Evolutionary conservation across 2,797 vertebrate genomes (phyloP), one percentile per base, ranked within the genome.

Genomic region (Sylvilagus floridanus): DNA sequence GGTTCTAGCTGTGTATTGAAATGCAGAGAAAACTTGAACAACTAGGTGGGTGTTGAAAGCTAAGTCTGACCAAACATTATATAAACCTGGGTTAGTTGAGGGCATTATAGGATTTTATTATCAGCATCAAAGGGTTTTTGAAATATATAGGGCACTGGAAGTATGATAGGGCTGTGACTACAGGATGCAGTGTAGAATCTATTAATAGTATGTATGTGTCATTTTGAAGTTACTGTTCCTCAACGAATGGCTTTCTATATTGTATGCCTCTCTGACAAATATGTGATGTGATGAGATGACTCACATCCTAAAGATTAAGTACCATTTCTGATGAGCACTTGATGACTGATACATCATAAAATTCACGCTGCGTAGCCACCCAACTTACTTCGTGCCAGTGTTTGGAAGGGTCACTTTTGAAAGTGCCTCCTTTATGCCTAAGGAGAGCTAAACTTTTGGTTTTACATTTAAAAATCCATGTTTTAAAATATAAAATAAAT

Each of bases 231-330:
- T 87, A 83, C 13, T 77, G 47, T 84, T 79, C 71, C 90, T 91
- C 32, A 82, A 63, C 69, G 90, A 96, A 92, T 90, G 90, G 68
- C 73, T 92, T 96, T 82, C 90, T 96, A 16, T 91, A 75, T 35
- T 32, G 0, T 75, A 65, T 6, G 1, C 47, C 73, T 90, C 76
- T 77, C 5, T 88, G 90, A 93, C 76, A 82, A 62, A 95, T 91
- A 93, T 90, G 84, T 90, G 81, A 0, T 71, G 6, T 65, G 21
- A 30, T 65, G 35, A 82, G 82, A 78, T 96, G 96, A 96, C 85
- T 97, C 95, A 96, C 42, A 79, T 79, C 76, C 84, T 84, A 82
- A 96, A 92, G 88, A 94, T 90, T 84, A 96, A 97, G 47, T 26
- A 85, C 78, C 37, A 32, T 79, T 91, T 84, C 82, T 91, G 90